phyloP scores from a whole-genome alignment of 2,113 vertebrate species.

The Nesogale talazaci region DNA sequence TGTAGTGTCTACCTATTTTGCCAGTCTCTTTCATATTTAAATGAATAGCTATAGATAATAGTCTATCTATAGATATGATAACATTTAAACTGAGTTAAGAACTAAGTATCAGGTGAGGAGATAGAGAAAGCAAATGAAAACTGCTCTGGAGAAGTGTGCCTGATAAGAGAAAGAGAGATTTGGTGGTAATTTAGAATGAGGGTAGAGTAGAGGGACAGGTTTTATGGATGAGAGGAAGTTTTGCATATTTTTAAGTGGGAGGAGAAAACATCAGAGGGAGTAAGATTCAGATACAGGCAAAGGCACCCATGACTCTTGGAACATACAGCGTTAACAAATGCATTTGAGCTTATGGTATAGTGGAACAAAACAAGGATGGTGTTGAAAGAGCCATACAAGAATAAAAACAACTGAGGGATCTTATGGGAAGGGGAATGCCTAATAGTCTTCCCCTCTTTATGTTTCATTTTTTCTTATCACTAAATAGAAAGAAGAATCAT shows the following conservation, averaged over 20 bases:
- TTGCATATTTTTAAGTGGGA: not conserved
- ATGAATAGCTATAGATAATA: too few relatives aligned
- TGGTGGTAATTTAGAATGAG: not conserved
- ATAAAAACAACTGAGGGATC: not conserved
- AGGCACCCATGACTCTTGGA: not conserved
- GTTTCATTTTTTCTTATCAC: not conserved
- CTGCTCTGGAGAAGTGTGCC: not conserved
- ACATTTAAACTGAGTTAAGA: not conserved
- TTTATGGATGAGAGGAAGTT: not conserved
- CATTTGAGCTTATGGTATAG: not conserved
- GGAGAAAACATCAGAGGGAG: not conserved
- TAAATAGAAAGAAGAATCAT: not conserved
- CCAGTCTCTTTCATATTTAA: too few relatives aligned
- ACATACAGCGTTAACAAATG: not conserved
- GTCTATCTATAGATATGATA: too few relatives aligned
- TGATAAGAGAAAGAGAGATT: not conserved
- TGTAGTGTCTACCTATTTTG: too few relatives aligned
- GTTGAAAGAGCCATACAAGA: not conserved
- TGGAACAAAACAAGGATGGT: not conserved
- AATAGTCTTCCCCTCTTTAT: too few relatives aligned
- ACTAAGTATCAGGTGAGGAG: not conserved
- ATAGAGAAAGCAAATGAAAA: not conserved
- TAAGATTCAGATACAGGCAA: not conserved
- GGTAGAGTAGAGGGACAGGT: rapidly evolving
- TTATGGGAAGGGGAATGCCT: not conserved